phyloP scores from a whole-genome alignment of 2,797 vertebrate species.

The Syndactyla subalaris region DNA sequence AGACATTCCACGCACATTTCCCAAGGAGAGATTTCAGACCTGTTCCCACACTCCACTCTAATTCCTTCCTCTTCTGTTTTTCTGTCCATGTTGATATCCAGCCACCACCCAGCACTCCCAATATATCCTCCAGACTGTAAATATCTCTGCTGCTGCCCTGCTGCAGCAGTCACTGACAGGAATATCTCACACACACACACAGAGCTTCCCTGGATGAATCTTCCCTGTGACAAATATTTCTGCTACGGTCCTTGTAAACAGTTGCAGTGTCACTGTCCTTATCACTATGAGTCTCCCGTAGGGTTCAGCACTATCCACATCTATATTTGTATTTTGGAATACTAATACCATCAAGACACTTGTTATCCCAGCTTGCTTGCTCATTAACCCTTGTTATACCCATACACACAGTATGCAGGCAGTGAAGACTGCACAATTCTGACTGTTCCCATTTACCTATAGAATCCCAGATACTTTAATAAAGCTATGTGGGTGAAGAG shows the following conservation, averaged over 20 bases:
- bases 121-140: neutral
- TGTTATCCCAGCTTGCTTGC: neutral
- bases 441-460: neutral
- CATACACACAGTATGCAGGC: no score
- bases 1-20: neutral
- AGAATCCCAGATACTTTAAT: neutral
- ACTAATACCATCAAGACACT: neutral
- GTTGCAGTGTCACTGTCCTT: neutral
- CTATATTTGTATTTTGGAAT: neutral
- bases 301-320: neutral
- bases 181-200: neutral
- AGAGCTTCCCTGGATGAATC: neutral
- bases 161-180: neutral
- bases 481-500: neutral
- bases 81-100: neutral
- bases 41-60: neutral
- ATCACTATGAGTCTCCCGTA: rapidly evolving
- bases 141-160: neutral
- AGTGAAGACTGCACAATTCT: neutral
- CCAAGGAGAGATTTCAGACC: neutral
- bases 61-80: neutral
- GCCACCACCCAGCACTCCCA: neutral
- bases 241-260: rapidly evolving
- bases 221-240: neutral
- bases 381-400: neutral